A percentile compares a stretch with the other conserved stretches of the same genome.
Conservation (phyloP, 2,113 vertebrate genomes). For the Brachyhypopomus occidentalis region DNA sequence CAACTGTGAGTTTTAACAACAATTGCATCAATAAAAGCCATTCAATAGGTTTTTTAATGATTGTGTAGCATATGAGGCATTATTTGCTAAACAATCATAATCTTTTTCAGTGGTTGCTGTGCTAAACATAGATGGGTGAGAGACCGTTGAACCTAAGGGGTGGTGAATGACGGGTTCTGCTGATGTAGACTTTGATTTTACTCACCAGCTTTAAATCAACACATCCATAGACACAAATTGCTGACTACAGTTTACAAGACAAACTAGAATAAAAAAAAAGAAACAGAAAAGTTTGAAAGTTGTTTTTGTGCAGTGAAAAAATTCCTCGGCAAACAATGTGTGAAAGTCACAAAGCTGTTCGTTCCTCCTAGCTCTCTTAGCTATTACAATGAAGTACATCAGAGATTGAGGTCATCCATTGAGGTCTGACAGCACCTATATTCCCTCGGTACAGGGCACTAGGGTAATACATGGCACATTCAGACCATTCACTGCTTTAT, state of each 20-base stretch:
- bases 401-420: constrained; percentile 74
- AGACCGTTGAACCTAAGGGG: too few species aligned
- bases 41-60: too few species aligned
- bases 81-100: too few species aligned
- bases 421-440: constrained; percentile 67
- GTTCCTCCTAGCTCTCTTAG: constrained; percentile 58
- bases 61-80: too few species aligned
- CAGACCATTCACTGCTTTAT: constrained; percentile 69
- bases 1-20: too few species aligned
- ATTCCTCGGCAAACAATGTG: constrained; percentile 60
- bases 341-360: constrained; percentile 60
- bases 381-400: constrained; percentile 61
- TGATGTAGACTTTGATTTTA: neutral
- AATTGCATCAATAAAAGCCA: neutral
- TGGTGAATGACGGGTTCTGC: neutral
- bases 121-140: too few species aligned
- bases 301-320: constrained; percentile 45
- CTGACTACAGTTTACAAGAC: constrained; percentile 35
- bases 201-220: constrained; percentile 11
- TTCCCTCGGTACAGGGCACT: constrained; percentile 70
- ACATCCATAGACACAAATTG: constrained; percentile 8
- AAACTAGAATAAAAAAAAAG: constrained; percentile 47
- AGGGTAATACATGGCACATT: constrained; percentile 73
- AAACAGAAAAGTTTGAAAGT: constrained; percentile 54
- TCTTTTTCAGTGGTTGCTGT: too few species aligned